Conservation (phyloP, 2,113 vertebrate genomes). For the Rallus limicola region DNA sequence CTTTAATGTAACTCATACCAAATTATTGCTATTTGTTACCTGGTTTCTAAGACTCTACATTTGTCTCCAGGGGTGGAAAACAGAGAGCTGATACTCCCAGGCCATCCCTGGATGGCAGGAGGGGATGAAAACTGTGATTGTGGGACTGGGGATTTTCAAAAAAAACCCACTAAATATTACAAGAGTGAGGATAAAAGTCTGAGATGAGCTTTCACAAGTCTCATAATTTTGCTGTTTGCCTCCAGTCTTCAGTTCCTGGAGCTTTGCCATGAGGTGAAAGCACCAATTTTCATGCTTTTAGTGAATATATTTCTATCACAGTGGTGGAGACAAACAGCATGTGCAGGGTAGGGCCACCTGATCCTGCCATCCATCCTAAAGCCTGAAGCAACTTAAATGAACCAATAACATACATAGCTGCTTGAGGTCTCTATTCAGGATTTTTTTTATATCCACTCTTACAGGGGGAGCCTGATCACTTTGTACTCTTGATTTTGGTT, state of each 20-base stretch:
- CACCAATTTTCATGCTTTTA: not conserved
- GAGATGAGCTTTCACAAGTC: not conserved
- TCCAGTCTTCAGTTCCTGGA: not conserved
- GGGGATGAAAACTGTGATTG: not conserved
- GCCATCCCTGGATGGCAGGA: accelerated
- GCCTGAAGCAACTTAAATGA: not conserved
- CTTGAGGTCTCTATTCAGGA: not conserved
- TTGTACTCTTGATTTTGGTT: not conserved
- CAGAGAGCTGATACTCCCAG: accelerated
- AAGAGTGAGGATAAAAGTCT: not conserved
- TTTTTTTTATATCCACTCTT: not conserved
- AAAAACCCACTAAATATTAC: not conserved
- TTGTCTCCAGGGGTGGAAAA: not conserved
- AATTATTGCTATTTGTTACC: not conserved
- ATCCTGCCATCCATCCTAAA: not conserved
- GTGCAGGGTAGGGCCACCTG: not conserved
- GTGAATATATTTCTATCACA: not conserved
- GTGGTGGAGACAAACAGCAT: not conserved
- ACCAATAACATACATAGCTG: accelerated
- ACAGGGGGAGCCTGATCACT: not conserved
- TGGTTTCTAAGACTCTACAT: not conserved
- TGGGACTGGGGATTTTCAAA: not conserved
- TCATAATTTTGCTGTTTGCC: not conserved
- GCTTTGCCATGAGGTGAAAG: not conserved
- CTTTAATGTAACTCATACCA: not conserved